Base-by-base conservation (phyloP, 2,113 vertebrate species). In the Hydrochoerus hydrochaeris region DNA sequence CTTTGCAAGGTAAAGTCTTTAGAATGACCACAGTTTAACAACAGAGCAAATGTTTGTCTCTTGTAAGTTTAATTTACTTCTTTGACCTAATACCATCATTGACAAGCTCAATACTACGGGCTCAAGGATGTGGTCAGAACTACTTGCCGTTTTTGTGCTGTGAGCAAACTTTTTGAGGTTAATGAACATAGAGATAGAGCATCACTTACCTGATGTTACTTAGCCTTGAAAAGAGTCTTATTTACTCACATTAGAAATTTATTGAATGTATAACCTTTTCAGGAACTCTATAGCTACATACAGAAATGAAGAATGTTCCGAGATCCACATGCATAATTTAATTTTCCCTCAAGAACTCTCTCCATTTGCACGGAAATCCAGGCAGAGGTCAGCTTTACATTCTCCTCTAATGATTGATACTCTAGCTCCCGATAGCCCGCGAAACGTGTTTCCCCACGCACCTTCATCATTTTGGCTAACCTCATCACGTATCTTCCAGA, bases 241-340 rank as follows among this genome's bases (percentile, higher is more conserved):
- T 91, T 86, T 86, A 92, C 81, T 96, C 80, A 75, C 44, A 30
- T 94, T 93, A 96, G 80, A 86, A 95, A 94, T 91, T 49, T 95
- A 95, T 83, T 94, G 96, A 89, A 88, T 77, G 49, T 16, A 41
- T 85, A 92, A 84, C 9, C 7, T 52, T 94, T 69, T 83, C 24
- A 87, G 57, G 35, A 62, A 93, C 30, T 67, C 11, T 26, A 60
- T 88, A 69, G 10, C 63, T 85, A 52, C 28, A 88, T 69, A 85
- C 49, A 80, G 86, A 85, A 93, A 88, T 71, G 49, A 90, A 95
- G 35, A 81, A 26, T 75, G 35, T 49, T 4, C 22, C 20, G 12
- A 63, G 24, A 62, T 85, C 11, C n/a, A 88, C 46, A 95, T 63
- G 85, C 89, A 63, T 67, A 75, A 86, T 77, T 97, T 81, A 95